Conservation (phyloP, 2,113 vertebrate genomes). For the Pseudonaja textilis region DNA sequence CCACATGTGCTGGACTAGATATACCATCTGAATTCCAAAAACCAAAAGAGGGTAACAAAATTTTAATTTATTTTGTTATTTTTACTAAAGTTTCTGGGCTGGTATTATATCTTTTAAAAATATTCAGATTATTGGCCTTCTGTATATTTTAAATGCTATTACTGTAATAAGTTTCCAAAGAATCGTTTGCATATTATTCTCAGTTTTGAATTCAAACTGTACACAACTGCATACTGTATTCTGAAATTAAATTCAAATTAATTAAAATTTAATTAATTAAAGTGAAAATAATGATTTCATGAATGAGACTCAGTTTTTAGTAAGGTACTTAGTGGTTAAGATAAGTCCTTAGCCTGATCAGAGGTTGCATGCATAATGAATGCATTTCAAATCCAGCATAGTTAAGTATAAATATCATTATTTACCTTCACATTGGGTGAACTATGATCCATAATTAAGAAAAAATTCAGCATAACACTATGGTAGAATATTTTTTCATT, state of each 20-base stretch:
- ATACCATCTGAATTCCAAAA: background rate
- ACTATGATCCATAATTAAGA: background rate
- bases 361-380: background rate
- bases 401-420: background rate
- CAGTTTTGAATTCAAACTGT: background rate
- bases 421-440: background rate
- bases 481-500: background rate
- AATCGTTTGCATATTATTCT: background rate
- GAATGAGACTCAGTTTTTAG: background rate
- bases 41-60: background rate
- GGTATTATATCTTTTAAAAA: background rate
- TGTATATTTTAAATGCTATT: background rate
- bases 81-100: background rate
- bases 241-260: background rate
- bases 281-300: background rate
- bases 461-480: background rate
- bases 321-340: background rate
- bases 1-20: background rate
- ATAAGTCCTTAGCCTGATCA: background rate
- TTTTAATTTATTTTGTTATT: slow-evolving; percentile 1
- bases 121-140: background rate
- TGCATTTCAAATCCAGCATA: background rate
- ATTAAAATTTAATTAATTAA: background rate
- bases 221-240: background rate
- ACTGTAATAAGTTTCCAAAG: background rate